Conservation (phyloP, 2,888 invertebrate genomes). For the Eupeodes latifasciatus region DNA sequence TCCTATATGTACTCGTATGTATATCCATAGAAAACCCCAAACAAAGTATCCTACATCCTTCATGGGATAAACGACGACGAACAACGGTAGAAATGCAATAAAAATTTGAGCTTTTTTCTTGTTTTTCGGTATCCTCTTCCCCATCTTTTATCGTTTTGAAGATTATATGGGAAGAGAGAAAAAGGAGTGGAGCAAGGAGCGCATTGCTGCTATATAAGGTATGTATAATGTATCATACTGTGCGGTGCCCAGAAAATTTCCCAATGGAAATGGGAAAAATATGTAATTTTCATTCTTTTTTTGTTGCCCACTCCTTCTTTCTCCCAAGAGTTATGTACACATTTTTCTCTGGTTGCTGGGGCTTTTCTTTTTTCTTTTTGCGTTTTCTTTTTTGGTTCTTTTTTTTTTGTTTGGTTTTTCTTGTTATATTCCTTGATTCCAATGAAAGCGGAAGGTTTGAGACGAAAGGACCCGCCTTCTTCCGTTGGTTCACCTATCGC, state of each 20-base stretch:
- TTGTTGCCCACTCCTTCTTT: constrained; percentile 57
- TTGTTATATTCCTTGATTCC: constrained; percentile 75
- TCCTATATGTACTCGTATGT: not conserved
- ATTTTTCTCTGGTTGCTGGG: constrained; percentile 72
- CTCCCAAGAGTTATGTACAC: constrained; percentile 76
- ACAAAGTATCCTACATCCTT: constrained; percentile 63
- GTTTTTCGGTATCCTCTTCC: constrained; percentile 53
- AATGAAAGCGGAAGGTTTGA: constrained; percentile 73
- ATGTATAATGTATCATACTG: constrained; percentile 60
- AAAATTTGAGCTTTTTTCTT: constrained; percentile 71
- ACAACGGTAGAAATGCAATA: constrained; percentile 69
- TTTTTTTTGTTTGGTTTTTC: constrained; percentile 53
- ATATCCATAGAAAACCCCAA: constrained; percentile 42
- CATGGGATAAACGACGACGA: constrained; percentile 54
- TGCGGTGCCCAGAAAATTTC: constrained; percentile 62
- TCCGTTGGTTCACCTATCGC: constrained; percentile 77
- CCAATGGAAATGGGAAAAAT: constrained; percentile 75
- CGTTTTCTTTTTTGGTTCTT: constrained; percentile 29
- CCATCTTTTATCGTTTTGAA: constrained; percentile 16
- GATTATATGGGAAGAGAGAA: constrained; percentile 24
- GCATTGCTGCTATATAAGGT: constrained; percentile 32
- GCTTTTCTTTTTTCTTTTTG: constrained; percentile 46
- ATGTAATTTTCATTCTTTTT: constrained; percentile 74
- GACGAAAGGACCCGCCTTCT: constrained; percentile 77
- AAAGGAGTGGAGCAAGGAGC: constrained; percentile 52